Conservation (phyloP, 2,888 invertebrate species). For the Limnephilus lunatus region DNA sequence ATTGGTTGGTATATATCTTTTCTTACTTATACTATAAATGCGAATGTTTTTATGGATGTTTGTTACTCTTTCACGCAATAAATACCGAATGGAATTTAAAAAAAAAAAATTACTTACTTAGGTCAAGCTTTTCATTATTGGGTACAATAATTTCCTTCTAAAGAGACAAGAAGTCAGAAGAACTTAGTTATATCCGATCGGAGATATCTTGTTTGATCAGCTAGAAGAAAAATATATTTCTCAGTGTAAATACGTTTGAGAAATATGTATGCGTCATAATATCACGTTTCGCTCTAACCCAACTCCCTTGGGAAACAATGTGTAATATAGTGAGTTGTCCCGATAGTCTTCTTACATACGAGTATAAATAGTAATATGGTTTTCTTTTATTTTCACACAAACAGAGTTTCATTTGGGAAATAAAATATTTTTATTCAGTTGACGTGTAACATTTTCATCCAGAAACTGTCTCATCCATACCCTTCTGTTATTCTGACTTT, state of each 20-base stretch:
- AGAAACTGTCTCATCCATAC: not conserved
- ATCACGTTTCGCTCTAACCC: not conserved
- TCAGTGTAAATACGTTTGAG: not conserved
- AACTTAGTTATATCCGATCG: not conserved
- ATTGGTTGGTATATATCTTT: too few relatives aligned
- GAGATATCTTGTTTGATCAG: not conserved
- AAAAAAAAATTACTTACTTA: too few relatives aligned
- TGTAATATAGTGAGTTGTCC: not conserved
- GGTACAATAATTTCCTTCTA: not conserved
- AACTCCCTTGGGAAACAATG: not conserved
- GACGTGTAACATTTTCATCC: not conserved
- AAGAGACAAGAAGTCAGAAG: not conserved
- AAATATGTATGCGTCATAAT: not conserved
- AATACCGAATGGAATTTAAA: too few relatives aligned
- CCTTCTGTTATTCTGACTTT: too few relatives aligned
- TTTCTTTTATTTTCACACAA: not conserved
- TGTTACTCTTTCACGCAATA: too few relatives aligned
- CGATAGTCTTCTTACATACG: not conserved
- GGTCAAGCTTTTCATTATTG: not conserved
- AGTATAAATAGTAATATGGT: not conserved
- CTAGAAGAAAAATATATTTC: not conserved
- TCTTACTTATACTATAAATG: too few relatives aligned
- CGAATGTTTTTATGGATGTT: too few relatives aligned
- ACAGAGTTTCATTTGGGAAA: not conserved
- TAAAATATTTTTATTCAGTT: not conserved